Percentiles rank a stretch among this genome's conserved stretches.
These are phyloP conservation scores for Oscheius myriophilus DNA, from an alignment of 2,888 invertebrate genomes.

Conservation along the genomic window DNA sequence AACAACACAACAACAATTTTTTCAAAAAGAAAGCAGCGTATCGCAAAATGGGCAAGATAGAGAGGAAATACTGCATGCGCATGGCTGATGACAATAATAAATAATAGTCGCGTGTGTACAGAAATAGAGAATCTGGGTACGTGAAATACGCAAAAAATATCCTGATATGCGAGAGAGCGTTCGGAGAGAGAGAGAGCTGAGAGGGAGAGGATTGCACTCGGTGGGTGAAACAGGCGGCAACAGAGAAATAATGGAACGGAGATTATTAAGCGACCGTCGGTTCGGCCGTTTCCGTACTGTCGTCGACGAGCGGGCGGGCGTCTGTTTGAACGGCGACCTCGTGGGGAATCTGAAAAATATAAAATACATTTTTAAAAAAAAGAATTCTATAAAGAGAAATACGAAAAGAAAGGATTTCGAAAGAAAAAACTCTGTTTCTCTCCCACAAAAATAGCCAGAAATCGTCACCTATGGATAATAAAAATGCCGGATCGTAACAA, in stretches of 20 bases:
- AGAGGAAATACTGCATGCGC: too few relatives aligned
- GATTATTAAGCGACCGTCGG: slow-evolving; percentile 14
- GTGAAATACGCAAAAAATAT: too few relatives aligned
- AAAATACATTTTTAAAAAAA: slow-evolving; percentile 7
- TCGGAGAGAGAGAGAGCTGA: not conserved
- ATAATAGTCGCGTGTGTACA: too few relatives aligned
- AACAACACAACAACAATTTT: too few relatives aligned
- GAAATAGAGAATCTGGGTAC: too few relatives aligned
- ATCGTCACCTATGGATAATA: too few relatives aligned
- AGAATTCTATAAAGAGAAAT: not conserved
- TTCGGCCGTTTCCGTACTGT: slow-evolving; percentile 3
- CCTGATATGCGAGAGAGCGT: slow-evolving; percentile 1
- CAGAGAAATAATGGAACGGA: not conserved
- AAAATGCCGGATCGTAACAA: too few relatives aligned
- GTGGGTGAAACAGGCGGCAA: not conserved
- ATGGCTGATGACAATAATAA: too few relatives aligned
- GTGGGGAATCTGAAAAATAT: slow-evolving; percentile 23
- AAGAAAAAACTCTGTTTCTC: too few relatives aligned
- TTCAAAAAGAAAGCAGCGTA: too few relatives aligned
- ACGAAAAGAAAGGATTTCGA: not conserved
- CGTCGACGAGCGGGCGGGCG: slow-evolving; percentile 16
- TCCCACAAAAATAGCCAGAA: too few relatives aligned
- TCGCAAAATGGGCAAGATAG: too few relatives aligned
- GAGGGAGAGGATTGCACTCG: not conserved
- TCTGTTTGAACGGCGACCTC: slow-evolving; percentile 49